A percentile compares a stretch with the other conserved stretches of the same genome.
Conservation (phyloP, 1,140 invertebrate genomes). For the Pomacea maculata region DNA sequence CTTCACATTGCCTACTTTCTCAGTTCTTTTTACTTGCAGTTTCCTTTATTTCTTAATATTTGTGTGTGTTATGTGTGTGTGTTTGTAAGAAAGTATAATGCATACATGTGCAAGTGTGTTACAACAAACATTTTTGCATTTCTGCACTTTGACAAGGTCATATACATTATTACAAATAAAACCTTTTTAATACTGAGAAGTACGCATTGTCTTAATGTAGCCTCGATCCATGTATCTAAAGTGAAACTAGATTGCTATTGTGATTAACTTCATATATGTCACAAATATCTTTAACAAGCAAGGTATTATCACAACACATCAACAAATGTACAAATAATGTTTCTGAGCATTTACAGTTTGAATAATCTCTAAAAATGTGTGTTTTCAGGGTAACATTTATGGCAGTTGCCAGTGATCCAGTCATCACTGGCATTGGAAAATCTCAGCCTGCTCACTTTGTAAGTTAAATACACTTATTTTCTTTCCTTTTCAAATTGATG, state of each 20-base stretch:
- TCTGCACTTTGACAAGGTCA: neutral
- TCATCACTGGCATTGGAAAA: conserved; percentile 9
- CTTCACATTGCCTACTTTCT: neutral
- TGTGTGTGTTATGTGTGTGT: neutral
- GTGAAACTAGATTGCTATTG: neutral
- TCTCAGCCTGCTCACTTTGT: conserved; percentile 26
- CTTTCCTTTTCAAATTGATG: neutral
- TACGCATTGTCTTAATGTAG: neutral
- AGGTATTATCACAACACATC: no score
- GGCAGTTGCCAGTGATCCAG: conserved; percentile 28
- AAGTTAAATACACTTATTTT: neutral
- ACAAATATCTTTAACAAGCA: neutral
- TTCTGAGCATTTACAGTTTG: neutral
- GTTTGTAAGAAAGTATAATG: neutral
- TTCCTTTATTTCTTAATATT: neutral
- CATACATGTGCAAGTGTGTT: neutral
- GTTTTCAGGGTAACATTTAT: conserved; percentile 14
- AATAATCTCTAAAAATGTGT: neutral
- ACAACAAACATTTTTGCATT: neutral
- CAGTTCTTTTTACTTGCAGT: neutral
- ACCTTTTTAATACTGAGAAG: neutral
- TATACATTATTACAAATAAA: neutral
- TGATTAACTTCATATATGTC: no score
- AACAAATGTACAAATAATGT: neutral
- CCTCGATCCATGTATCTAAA: no score